Evolutionary conservation across 2,888 invertebrate species (phyloP), one percentile per base, ranked within the genome.

Genomic region (Epinotia ramella): DNA sequence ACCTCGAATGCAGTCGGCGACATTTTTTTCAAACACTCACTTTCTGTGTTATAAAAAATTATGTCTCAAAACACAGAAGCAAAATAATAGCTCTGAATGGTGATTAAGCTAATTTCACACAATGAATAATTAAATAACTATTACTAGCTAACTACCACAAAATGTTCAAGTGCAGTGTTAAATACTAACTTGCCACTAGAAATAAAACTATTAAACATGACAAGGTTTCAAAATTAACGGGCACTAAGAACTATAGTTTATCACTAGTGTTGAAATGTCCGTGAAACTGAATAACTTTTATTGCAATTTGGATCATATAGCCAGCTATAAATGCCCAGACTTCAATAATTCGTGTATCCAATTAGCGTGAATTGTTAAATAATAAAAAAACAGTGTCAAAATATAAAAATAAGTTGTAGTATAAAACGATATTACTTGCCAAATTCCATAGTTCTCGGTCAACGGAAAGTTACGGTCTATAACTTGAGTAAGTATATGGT

Each of bases 91-190:
- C 46, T 24, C 9, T 24, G 20, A 63, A 64, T 20, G 46, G 13
- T 24, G 49, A 65, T n/a, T 0, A 16, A 28, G 49, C 13, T 49
- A 49, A 28, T 65, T 49, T 49, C 24, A 64, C 24, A 65, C 65
- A 65, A 65, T 49, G 65, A 16, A 49, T 49, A 53, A 49, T 49
- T 65, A 53, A 53, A 53, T 28, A 62, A 28, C 62, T 16, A 62
- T n/a, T 24, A 49, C 64, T 64, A 46, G 2, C 20, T 64, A 64
- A 65, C 65, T 49, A 28, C 49, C 28, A 49, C 9, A 65, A 49
- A 24, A 49, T n/a, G 40, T 18, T 28, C 6, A 49, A 65, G 44
- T 49, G 49, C n/a, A 28, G 65, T 49, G 65, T 65, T 16, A 24
- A 46, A 49, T 9, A 49, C n/a, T 53, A 53, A 40, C 44, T 12